These are phyloP conservation scores for Epirrhoe alternata DNA, from an alignment of 2,888 invertebrate species.

Conservation along the genomic window DNA sequence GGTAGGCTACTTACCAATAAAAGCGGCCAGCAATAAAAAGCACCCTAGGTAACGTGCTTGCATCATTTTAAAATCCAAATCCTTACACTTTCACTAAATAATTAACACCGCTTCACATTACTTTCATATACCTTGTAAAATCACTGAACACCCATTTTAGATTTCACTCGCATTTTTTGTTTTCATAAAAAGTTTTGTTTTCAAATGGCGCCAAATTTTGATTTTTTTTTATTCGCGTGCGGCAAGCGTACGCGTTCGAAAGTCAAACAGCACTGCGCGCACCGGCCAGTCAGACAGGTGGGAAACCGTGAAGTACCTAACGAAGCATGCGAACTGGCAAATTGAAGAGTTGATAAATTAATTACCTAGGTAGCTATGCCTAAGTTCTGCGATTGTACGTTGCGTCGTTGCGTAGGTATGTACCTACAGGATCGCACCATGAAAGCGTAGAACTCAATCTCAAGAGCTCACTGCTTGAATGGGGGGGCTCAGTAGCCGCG, in stretches of 20 bases:
- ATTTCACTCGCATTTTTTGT: slow-evolving; percentile 26
- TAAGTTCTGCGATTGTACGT: slow-evolving; percentile 4
- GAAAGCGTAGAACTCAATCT: too few relatives aligned
- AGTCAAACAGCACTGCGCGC: slow-evolving; percentile 77
- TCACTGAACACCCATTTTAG: slow-evolving; percentile 49
- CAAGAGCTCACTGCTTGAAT: too few relatives aligned
- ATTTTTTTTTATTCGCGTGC: slow-evolving; percentile 55
- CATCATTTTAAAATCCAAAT: slow-evolving; percentile 70
- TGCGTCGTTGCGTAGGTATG: slow-evolving; percentile 17
- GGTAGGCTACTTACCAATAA: slow-evolving; percentile 63
- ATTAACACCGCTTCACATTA: slow-evolving; percentile 61
- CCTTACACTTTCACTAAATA: slow-evolving; percentile 74
- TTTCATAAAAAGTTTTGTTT: slow-evolving; percentile 29
- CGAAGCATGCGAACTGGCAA: slow-evolving; percentile 58
- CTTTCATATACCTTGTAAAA: slow-evolving; percentile 45
- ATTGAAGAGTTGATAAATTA: slow-evolving; percentile 53
- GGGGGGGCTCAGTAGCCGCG: too few relatives aligned
- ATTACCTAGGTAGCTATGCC: too few relatives aligned
- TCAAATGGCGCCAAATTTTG: slow-evolving; percentile 54
- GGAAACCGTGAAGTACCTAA: slow-evolving; percentile 43
- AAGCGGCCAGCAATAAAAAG: slow-evolving; percentile 61
- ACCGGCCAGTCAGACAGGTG: slow-evolving; percentile 68
- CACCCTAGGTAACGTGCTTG: slow-evolving; percentile 63
- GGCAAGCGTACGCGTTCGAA: slow-evolving; percentile 69
- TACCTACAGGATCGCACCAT: background rate